Evolutionary conservation across 1,140 invertebrate genomes (phyloP).

Genomic region (Penaeus japonicus): DNA sequence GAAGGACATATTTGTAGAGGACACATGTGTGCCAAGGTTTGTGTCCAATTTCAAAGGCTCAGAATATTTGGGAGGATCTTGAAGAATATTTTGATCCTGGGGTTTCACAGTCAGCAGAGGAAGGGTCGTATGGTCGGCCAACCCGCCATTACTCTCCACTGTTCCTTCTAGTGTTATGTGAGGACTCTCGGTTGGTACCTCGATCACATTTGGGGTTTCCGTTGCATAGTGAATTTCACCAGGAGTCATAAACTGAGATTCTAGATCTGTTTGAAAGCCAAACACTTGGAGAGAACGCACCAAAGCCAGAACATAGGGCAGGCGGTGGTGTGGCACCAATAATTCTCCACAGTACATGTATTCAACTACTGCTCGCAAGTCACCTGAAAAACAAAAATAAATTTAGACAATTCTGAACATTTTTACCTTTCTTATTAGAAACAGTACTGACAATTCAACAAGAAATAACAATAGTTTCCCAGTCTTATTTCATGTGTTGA

Average conservation of each 20-base stretch:
- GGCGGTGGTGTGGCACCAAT: slow-evolving; percentile 34
- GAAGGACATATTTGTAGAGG: slow-evolving; percentile 24
- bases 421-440: no score
- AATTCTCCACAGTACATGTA: slow-evolving; percentile 52
- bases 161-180: background rate
- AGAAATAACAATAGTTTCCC: no score
- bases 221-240: slow-evolving; percentile 21
- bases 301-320: slow-evolving; percentile 33
- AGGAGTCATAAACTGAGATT: slow-evolving; percentile 13
- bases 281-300: slow-evolving; percentile 38
- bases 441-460: no score
- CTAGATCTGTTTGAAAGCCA: slow-evolving; percentile 30
- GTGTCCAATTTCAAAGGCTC: slow-evolving; percentile 40
- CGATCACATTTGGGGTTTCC: slow-evolving; percentile 1
- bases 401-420: background rate
- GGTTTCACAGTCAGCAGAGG: slow-evolving; percentile 29
- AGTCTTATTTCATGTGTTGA: no score
- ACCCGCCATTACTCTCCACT: background rate
- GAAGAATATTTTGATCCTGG: slow-evolving; percentile 25
- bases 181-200: slow-evolving; percentile 2
- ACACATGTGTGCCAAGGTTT: background rate
- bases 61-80: slow-evolving; percentile 42
- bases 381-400: background rate
- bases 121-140: background rate
- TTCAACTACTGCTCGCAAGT: slow-evolving; percentile 38